These are phyloP conservation scores for Notarius quadriscutis DNA, from an alignment of 2,113 vertebrate genomes.

Conservation along the genomic window DNA sequence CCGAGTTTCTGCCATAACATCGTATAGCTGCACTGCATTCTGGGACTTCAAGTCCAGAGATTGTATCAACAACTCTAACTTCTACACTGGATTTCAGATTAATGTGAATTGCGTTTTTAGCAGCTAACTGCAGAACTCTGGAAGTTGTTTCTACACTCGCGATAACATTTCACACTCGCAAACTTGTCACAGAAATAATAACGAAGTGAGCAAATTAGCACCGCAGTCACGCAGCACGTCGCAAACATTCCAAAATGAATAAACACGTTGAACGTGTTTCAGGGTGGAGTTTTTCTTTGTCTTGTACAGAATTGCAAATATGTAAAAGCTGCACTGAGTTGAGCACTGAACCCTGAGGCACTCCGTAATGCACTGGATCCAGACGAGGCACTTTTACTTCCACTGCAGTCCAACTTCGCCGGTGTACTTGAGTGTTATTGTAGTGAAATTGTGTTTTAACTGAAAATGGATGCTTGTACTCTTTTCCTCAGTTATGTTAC, in stretches of 20 bases:
- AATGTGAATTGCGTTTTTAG: not conserved
- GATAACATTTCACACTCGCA: not conserved
- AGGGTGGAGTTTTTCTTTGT: not conserved
- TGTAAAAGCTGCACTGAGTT: not conserved
- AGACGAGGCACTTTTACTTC: not conserved
- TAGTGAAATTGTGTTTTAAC: not conserved
- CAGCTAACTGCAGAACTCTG: too few relatives aligned
- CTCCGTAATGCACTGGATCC: not conserved
- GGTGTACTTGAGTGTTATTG: not conserved
- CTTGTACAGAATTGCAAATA: not conserved
- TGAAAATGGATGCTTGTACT: not conserved
- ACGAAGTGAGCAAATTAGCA: not conserved
- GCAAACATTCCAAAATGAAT: too few relatives aligned
- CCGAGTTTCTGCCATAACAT: not conserved
- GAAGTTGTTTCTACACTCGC: not conserved
- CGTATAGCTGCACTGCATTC: not conserved
- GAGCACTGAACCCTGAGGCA: conserved; percentile 33
- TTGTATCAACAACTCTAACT: not conserved
- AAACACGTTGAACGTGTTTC: not conserved
- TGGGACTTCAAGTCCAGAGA: not conserved
- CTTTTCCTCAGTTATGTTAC: not conserved
- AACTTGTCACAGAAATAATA: too few relatives aligned
- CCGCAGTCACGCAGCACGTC: too few relatives aligned
- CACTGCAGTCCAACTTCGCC: too few relatives aligned
- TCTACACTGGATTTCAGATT: not conserved